phyloP scores from a whole-genome alignment of 1,140 invertebrate genomes.

The Trachelipus rathkii region DNA sequence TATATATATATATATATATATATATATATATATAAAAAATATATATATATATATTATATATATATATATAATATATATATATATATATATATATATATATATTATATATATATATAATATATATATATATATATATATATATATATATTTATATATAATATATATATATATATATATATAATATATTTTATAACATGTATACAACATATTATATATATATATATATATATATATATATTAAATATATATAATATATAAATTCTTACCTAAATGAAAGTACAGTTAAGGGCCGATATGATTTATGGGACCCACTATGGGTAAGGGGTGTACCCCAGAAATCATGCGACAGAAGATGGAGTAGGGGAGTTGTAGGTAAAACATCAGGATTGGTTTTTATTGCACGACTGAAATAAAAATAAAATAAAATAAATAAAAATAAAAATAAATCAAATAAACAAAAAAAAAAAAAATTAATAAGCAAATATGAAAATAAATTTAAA shows the following conservation, averaged over 20 bases:
- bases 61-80: too few species aligned
- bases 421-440: slow-evolving; percentile 1
- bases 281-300: slow-evolving; percentile 83
- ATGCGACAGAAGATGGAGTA: slow-evolving; percentile 65
- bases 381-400: slow-evolving; percentile 54
- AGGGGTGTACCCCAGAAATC: slow-evolving; percentile 90
- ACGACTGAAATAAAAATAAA: slow-evolving; percentile 33
- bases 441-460: not conserved
- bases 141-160: slow-evolving; percentile 20
- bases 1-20: too few species aligned
- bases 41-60: too few species aligned
- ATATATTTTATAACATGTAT: not conserved
- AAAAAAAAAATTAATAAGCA: too few species aligned
- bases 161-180: slow-evolving; percentile 24
- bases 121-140: slow-evolving; percentile 25
- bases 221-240: slow-evolving; percentile 25
- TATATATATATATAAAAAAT: too few species aligned
- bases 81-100: too few species aligned
- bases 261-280: slow-evolving; percentile 71
- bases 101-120: not conserved
- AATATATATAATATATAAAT: slow-evolving; percentile 8
- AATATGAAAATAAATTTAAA: too few species aligned
- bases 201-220: not conserved
- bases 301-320: slow-evolving; percentile 72
- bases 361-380: slow-evolving; percentile 59